Evolutionary conservation across 2,113 vertebrate species (phyloP), one percentile per base, ranked within the genome.

Genomic region (Seriola aureovittata): DNA sequence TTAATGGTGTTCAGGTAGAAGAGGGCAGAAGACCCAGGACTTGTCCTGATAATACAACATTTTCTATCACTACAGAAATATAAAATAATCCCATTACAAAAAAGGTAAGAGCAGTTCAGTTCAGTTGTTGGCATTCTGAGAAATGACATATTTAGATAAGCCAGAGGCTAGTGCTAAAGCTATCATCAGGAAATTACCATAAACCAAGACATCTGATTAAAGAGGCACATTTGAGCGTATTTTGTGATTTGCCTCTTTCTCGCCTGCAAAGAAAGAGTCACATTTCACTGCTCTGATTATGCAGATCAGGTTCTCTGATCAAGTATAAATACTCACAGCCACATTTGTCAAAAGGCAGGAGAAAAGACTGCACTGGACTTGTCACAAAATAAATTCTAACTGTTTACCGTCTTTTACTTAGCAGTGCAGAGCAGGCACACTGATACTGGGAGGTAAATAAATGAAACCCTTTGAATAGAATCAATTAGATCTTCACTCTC

Each of bases 281-380:
- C 80, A 85, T 85, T 83, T 85, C 66, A 90, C 70, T 48, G 76
- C 74, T 75, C 73, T 80, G 50, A 89, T 91, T 88, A 92, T 90
- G 81, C 52, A 82, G 76, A 91, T 90, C 52, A 81, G 71, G 62
- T 81, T 25, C 38, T 29, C 57, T 84, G 75, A 90, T 80, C 40
- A n/a, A 73, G 66, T 44, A 66, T 12, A 86, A 89, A 93, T 72
- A 78, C 85, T 58, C 57, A 76, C 46, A 63, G 57, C 38, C 42
- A 75, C 81, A 75, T 79, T 81, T 69, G 57, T 65, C 16, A 59
- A 23, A 46, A 42, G 17, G 75, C 57, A 63, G 50, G 60, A 62
- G 12, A 66, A 21, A 32, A 64, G 54, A 36, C 36, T 10, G 5
- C 29, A 32, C 42, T n/a, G 67, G 3, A 73, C 29, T 25, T 21